Evolutionary conservation across 1,140 invertebrate genomes (phyloP), one percentile per base, ranked within the genome.

Genomic region (Riptortus pedestris): DNA sequence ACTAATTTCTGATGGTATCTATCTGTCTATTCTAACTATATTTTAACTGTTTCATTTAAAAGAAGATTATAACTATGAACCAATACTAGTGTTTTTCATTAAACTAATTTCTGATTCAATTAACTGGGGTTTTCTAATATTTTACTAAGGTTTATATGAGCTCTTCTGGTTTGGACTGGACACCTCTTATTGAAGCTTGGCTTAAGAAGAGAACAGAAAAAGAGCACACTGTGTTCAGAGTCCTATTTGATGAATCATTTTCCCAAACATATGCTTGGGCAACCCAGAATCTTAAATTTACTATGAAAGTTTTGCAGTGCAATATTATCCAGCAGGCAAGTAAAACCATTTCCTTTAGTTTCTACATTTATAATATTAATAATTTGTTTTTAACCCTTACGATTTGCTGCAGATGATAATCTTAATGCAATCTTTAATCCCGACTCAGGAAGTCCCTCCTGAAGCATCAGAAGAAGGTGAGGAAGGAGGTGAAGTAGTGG

Each of bases 91-190:
- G n/a, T n/a, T n/a, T n/a, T n/a, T n/a, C n/a, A n/a, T n/a, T n/a
- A n/a, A n/a, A n/a, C n/a, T n/a, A n/a, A n/a, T n/a, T n/a, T n/a
- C n/a, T n/a, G n/a, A n/a, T n/a, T n/a, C n/a, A n/a, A n/a, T n/a
- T n/a, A n/a, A n/a, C n/a, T n/a, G n/a, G n/a, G n/a, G n/a, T n/a
- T n/a, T n/a, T n/a, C n/a, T n/a, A n/a, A n/a, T n/a, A n/a, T n/a
- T n/a, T n/a, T n/a, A n/a, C n/a, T n/a, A n/a, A 71, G 77, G 77
- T 96, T 0, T 98, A 95, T 73, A 96, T 98, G 93, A 95, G 91
- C 70, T 93, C 91, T 0, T 96, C 93, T 0, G 93, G 91, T 0
- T 76, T 98, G 27, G 87, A 92, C 72, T 96, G 93, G 87, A 83
- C 84, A 71, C 93, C 93, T 0, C 82, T 90, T 20, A 76, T 89